Evolutionary conservation across 2,797 vertebrate genomes (phyloP), one percentile per base, ranked within the genome.

Genomic region (Schizopygopsis malacanthus): DNA sequence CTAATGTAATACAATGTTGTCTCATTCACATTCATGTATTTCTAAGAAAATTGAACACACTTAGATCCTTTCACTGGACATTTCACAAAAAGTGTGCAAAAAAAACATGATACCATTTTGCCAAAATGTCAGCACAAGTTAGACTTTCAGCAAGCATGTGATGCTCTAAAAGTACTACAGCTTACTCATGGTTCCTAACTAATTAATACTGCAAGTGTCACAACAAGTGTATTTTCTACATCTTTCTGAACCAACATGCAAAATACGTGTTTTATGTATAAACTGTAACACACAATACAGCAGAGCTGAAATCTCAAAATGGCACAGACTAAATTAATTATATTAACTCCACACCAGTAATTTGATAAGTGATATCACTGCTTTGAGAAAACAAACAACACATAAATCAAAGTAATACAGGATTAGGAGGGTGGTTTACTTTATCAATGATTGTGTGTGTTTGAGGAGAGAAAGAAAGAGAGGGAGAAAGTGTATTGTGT

Each of bases 401-500:
- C 59, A 67, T 67, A 84, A 15, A 84, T 69, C 72, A 65, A 47
- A 67, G 82, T 77, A 54, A 77, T 77, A 25, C 73, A 54, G 45
- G 61, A 77, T 84, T 77, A 77, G 61, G 22, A 72, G 15, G 59
- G 37, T 56, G 47, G 45, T 67, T 76, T 54, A 73, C 52, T 59
- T 25, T 63, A 59, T 70, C 28, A 71, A 41, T 70, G 78, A 28
- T 28, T 79, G 73, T 84, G 69, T 52, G 69, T 70, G 76, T 69
- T 65, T 86, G 18, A 75, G 82, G 12, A 86, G 79, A 84, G 15
- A 39, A 79, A 88, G 86, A 82, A n/a, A 69, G 22, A 56, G 50
- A 73, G 45, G 50, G 76, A 20, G 81, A 79, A 84, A 90, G 90
- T 87, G 83, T 50, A 81, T 75, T 69, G 77, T 77, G 61, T 84